Base-by-base conservation (phyloP, 1,140 invertebrate species). In the Panulirus ornatus region DNA sequence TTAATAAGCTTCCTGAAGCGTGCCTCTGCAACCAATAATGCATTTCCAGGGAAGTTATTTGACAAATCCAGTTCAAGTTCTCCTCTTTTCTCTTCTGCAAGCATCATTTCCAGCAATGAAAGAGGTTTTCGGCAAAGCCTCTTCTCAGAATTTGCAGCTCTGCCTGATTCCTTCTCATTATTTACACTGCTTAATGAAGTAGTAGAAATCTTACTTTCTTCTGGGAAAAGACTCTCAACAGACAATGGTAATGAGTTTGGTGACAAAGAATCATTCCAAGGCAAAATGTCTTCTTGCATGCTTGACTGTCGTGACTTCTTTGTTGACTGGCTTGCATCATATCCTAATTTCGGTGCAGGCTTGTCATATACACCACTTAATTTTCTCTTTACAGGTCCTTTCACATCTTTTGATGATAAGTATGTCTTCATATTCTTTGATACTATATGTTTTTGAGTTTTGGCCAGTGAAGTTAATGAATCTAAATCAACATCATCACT, bases 81-180 rank as follows among this genome's bases (percentile, higher is more conserved):
- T 36, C 92, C 92, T 76, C 92, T 58, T 42, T 87, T 81, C 40
- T 90, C 88, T 75, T 90, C 88, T 6, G 82, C 88, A n/a, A 85
- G 38, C 88, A 92, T 91, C 92, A 92, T 92, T 36, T 92, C 92
- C 5, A 88, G 70, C n/a, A 92, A 42, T 19, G 92, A 92, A 16
- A 90, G 34, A 14, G 88, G 58, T 38, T 51, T 90, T 44, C 47
- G 58, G 0, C 5, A 1, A 11, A 66, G 22, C 2, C 34, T 42
- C 1, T 36, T 40, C n/a, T 42, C 78, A 76, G 8, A 14, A 38
- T 1, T 2, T 19, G 19, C 16, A 19, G 40, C 19, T 2, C 0
- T 22, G 9, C 44, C 73, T 42, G 9, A 5, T 19, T 14, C 54
- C 54, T 58, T 58, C 19, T 58, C 54, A 58, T 58, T 58, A 58